Evolutionary conservation across 1,140 invertebrate genomes (phyloP), one percentile per base, ranked within the genome.

Genomic region (Aradophagus sp.): DNA sequence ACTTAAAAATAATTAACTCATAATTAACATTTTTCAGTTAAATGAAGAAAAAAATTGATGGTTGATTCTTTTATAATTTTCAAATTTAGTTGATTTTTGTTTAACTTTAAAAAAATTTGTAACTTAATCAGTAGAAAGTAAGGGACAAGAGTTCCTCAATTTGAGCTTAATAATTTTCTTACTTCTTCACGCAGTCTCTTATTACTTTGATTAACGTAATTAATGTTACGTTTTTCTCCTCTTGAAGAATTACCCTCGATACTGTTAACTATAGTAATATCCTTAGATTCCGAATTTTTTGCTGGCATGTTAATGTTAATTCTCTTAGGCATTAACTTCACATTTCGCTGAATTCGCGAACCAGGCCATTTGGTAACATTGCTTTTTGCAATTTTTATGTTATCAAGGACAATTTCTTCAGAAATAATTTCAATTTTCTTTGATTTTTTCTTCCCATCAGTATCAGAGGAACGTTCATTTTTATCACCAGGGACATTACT

Each of bases 241-340:
- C 11, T 63, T 5, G 27, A 19, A 5, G 50, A 44, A 26, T 41
- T 16, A 15, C 6, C 56, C 36, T 68, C 71, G 0, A 7, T 39
- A 15, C 42, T 61, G 20, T 72, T 65, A 20, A 59, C 63, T 17
- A 69, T 26, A 45, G 66, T 47, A 20, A 48, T 23, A 10, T 76
- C 65, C 34, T 36, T 55, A 10, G 41, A 41, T 17, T 41, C 15
- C 12, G 26, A 5, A 19, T 41, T 17, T 20, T 17, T n/a, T 2
- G 20, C 12, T 19, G 20, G 13, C n/a, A 63, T 14, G 26, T 29
- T n/a, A 62, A 77, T 82, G 11, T 84, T 77, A 17, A 31, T 78
- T 48, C 82, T 72, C 56, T 82, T 83, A 16, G 84, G 83, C 42
- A 84, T 53, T 12, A 81, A 55, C 42, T 85, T 86, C 10, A 84